Conservation (phyloP, 2,113 vertebrate genomes). For the Pampusana beccarii region DNA sequence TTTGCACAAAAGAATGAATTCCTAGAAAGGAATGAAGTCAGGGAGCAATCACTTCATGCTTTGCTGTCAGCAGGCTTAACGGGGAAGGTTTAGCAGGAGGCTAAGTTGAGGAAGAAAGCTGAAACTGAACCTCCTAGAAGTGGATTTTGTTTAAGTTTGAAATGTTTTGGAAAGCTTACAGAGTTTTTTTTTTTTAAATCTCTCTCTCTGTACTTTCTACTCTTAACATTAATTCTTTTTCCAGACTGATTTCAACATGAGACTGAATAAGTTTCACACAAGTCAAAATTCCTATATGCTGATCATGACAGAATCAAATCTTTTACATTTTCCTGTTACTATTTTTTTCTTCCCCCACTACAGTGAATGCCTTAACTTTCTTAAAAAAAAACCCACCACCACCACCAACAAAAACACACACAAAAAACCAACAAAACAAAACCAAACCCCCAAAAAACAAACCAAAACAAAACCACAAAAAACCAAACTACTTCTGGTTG, state of each 20-base stretch:
- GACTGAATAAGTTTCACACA: neutral
- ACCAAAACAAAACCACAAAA: too few species aligned
- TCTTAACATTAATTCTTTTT: neutral
- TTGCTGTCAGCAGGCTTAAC: neutral
- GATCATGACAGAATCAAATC: neutral
- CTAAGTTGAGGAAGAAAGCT: neutral
- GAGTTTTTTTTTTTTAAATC: neutral
- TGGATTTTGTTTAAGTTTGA: constrained; percentile 5
- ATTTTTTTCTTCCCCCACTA: neutral
- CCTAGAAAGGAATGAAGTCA: neutral
- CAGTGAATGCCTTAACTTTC: neutral
- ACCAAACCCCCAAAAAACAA: too few species aligned
- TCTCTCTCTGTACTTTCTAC: neutral
- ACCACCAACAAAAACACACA: too few species aligned
- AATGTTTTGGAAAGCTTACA: constrained; percentile 30
- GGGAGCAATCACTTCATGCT: neutral
- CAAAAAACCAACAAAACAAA: too few species aligned
- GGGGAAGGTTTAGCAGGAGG: neutral
- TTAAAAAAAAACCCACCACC: neutral
- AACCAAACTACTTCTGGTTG: neutral
- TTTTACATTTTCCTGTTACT: neutral
- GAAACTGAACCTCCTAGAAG: neutral
- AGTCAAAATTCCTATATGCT: neutral
- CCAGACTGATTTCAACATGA: neutral
- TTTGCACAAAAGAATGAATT: neutral